Base-by-base conservation (phyloP, 1,140 invertebrate genomes). In the Euschistus heros region DNA sequence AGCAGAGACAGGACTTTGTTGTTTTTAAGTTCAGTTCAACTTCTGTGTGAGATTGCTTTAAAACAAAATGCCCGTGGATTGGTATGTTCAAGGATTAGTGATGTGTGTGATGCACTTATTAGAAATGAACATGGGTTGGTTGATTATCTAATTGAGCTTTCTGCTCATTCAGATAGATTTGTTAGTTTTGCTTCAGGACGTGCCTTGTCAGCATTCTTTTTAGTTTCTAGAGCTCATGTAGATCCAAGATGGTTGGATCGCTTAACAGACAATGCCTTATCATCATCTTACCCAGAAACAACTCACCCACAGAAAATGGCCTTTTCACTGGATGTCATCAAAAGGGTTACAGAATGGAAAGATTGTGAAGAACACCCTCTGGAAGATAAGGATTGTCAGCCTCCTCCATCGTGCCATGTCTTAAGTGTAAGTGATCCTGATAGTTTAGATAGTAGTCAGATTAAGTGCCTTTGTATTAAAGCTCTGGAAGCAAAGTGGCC, bases 321-420 rank as follows among this genome's bases (percentile, higher is more conserved):
- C 67, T 91, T 91, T 73, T 88, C 86, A 62, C 75, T 92, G 68
- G 90, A 92, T 72, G 83, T 92, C 47, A 84, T 93, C 47, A 89
- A 89, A 71, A 81, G 88, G 64, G 86, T 92, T 67, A 86, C 92
- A 1, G 89, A 92, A 73, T 91, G 89, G 84, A 92, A 89, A 74
- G 89, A 92, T 74, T 79, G 86, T 42, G 85, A 88, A 69, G 82
- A 87, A 66, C 89, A 92, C 79, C 87, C 89, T 0, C 72, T 90
- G 20, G 89, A 91, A 71, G 88, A 89, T 33, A 77, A 77, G 60
- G 66, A 68, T 33, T 65, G 68, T 47, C 54, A 63, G 59, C 64
- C 69, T 26, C 71, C 73, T 61, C 62, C 69, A 30, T 69, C 76
- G 26, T 89, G 89, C 76, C 79, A 82, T 61, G 84, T 82, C 26